Evolutionary conservation across 2,888 invertebrate genomes (phyloP), one percentile per base, ranked within the genome.

Genomic region (Tanytarsus gracilentus): DNA sequence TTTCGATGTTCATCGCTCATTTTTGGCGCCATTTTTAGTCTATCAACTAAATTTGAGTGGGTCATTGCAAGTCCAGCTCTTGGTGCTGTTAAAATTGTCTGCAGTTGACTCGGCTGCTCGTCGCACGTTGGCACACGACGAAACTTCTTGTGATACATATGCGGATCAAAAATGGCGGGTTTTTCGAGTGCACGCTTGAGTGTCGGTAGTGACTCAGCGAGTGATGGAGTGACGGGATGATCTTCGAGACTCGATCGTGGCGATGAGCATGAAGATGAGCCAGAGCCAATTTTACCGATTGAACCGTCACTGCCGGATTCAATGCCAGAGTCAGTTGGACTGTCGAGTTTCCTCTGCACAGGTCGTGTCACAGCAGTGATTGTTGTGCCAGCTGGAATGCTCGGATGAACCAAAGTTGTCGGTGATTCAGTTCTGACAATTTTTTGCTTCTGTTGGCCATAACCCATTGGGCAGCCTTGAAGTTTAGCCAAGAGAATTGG

Each of bases 251-350:
- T 86, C 3, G 88, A 89, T 30, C 90, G 79, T 26, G 90, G 92
- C 72, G 88, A 89, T 64, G 90, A 91, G 75, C 92, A 93, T 3
- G 88, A 84, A 11, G 85, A 85, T 21, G 90, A 76, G 67, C 82
- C 79, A 66, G 60, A 50, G 6, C 36, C 49, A 49, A 60, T 60
- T 33, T 30, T 30, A 7, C 50, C 50, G 11, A 60, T 29, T n/a
- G 16, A 33, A n/a, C 30, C 50, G 72, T 93, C 92, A 63, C 91
- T 91, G 33, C 93, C 93, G 7, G 90, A 89, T 72, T 94, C 94
- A 69, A 94, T 93, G 51, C 93, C 94, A 58, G 93, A 93, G 73
- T 94, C 94, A 64, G 88, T 91, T 26, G 93, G 93, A 9, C 91
- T 92, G 69, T 93, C 93, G 61, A 92, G 77, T 71, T 92, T 91